phyloP scores from a whole-genome alignment of 2,113 vertebrate genomes.

The Bos javanicus region DNA sequence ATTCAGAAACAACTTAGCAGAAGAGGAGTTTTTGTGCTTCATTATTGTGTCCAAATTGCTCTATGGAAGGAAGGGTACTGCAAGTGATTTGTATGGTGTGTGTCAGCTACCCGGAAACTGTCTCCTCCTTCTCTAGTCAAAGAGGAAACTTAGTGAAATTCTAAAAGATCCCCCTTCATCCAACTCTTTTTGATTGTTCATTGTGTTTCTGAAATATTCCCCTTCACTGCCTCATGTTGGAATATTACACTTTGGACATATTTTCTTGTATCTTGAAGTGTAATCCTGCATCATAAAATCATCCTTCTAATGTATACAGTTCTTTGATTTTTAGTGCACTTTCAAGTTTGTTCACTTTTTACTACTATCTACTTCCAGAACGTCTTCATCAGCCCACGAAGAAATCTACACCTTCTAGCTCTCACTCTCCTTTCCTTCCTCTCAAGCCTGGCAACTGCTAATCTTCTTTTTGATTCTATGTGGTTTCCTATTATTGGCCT shows the following conservation, averaged over 20 bases:
- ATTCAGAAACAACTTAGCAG: background rate
- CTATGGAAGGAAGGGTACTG: too few species aligned
- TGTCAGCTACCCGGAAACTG: too few species aligned
- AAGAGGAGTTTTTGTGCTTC: background rate
- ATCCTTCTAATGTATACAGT: background rate
- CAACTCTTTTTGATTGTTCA: background rate
- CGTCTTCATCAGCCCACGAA: background rate
- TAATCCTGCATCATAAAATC: background rate
- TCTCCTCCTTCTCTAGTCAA: background rate
- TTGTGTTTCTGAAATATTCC: background rate
- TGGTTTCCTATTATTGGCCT: background rate
- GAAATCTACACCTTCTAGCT: background rate
- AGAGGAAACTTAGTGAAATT: background rate
- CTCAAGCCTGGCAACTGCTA: background rate
- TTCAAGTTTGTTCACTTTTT: background rate
- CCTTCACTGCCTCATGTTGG: fast-evolving
- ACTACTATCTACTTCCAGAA: background rate
- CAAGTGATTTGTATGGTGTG: too few species aligned
- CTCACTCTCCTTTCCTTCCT: background rate
- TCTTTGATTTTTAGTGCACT: background rate
- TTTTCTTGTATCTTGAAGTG: background rate
- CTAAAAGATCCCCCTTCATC: background rate
- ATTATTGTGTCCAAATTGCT: background rate
- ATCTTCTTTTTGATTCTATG: too few species aligned
- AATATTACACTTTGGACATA: background rate